phyloP scores from a whole-genome alignment of 2,113 vertebrate species.

The Crotalus helleri region DNA sequence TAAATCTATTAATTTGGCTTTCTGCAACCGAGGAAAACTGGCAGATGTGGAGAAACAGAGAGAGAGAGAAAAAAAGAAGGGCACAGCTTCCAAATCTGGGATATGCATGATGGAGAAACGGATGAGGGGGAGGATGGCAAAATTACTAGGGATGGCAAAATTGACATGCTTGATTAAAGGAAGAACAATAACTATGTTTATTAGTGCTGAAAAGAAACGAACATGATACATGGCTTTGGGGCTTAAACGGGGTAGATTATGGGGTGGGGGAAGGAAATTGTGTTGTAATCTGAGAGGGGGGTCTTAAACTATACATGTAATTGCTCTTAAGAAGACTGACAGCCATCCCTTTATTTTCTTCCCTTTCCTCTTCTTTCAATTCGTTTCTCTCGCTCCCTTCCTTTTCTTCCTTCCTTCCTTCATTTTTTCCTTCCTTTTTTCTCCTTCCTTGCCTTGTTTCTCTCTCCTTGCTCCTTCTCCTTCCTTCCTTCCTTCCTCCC shows the following conservation, averaged over 20 bases:
- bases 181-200: background rate
- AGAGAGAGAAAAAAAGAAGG: background rate
- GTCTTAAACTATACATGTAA: background rate
- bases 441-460: too few relatives aligned
- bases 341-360: background rate
- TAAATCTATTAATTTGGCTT: background rate
- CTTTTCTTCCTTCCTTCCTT: too few relatives aligned
- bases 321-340: background rate
- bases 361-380: too few relatives aligned
- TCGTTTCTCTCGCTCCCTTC: too few relatives aligned
- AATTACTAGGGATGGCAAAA: background rate
- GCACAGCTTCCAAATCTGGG: background rate
- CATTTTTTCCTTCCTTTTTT: too few relatives aligned
- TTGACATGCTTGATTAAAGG: background rate
- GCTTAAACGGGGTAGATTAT: too few relatives aligned
- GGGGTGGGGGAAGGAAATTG: background rate
- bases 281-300: background rate
- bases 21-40: background rate
- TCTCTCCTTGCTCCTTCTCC: too few relatives aligned
- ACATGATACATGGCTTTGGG: background rate
- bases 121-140: background rate
- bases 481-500: too few relatives aligned
- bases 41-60: background rate
- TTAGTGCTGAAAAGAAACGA: background rate
- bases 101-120: background rate